Evolutionary conservation across 2,888 invertebrate species (phyloP), one percentile per base, ranked within the genome.

Genomic region (Ophioninae sp.): DNA sequence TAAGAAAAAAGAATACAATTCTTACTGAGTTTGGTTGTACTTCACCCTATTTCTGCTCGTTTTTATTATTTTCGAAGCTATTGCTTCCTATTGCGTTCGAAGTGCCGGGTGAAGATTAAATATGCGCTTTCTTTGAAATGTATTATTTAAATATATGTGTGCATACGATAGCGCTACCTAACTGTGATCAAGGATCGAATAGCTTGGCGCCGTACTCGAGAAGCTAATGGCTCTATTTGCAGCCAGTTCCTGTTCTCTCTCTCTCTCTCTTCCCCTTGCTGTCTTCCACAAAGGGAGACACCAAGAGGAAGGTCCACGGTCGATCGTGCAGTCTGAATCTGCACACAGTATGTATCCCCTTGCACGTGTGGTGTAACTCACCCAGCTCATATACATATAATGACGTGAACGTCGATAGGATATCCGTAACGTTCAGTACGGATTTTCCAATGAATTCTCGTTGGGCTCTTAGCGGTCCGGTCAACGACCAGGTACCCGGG

Each of bases 141-240:
- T 65, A 79, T 44, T 71, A 23, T 59, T 64, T 51, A 59, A 61
- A 39, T 23, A 37, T 23, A n/a, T 30, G 56, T 74, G 10, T 58
- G 75, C 58, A 58, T 61, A 23, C 41, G 41, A 67, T 10, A 76
- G 22, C 65, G 58, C 61, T 30, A 58, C 39, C 65, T 79, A 79
- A 84, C 81, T 79, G 74, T 75, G 63, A 72, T 81, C 61, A 63
- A 41, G 69, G 74, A 63, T 81, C 77, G 74, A 75, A 81, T 81
- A 59, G 39, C 75, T 22, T 37, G 63, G 65, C n/a, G 67, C 71
- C 30, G 41, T 65, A 68, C 63, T 80, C 51, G 75, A 71, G 65
- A 41, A 75, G 71, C 79, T 75, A 84, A 84, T 79, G 78, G 65
- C 83, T 81, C 78, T 79, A 84, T 81, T 81, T 79, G 74, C 75